A percentile compares a stretch with the other conserved stretches of the same genome.
Evolutionary conservation across 2,888 invertebrate species (phyloP).

Genomic region (Parnassius orleans): DNA sequence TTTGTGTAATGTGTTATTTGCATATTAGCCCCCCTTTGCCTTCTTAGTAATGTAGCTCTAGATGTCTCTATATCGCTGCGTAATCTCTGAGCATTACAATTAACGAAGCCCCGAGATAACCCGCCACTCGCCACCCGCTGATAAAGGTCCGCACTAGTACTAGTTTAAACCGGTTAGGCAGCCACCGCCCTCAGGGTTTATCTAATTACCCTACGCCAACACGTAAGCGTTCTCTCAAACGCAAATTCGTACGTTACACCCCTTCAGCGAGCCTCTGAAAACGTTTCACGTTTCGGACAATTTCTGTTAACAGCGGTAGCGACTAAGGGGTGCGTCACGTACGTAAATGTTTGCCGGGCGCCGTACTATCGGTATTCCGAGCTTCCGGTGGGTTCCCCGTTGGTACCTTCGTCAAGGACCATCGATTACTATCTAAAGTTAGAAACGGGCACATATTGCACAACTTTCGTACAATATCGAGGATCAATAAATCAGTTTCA

Average conservation of each 20-base stretch:
- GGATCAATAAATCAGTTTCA: slow-evolving; percentile 57
- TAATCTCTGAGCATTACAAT: slow-evolving; percentile 79
- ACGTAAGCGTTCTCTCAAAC: slow-evolving; percentile 43
- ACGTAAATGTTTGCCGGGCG: slow-evolving; percentile 65
- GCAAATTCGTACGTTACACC: slow-evolving; percentile 42
- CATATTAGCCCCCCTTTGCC: neutral
- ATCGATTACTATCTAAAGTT: slow-evolving; percentile 65
- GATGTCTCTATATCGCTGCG: slow-evolving; percentile 63
- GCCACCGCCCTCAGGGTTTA: slow-evolving; percentile 74
- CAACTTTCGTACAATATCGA: slow-evolving; percentile 55
- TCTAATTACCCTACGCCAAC: slow-evolving; percentile 75
- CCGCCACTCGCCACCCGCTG: slow-evolving; percentile 78
- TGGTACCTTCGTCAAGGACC: slow-evolving; percentile 63
- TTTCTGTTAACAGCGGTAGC: slow-evolving; percentile 44
- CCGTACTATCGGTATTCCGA: slow-evolving; percentile 55
- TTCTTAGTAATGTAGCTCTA: slow-evolving; percentile 34
- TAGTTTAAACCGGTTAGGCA: slow-evolving; percentile 78
- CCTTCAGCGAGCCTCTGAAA: slow-evolving; percentile 42
- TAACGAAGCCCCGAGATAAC: slow-evolving; percentile 78
- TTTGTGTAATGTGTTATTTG: no score
- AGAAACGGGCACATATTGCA: slow-evolving; percentile 65
- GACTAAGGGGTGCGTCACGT: slow-evolving; percentile 60
- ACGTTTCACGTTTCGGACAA: slow-evolving; percentile 53
- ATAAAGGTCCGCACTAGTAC: slow-evolving; percentile 70
- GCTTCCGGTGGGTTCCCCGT: slow-evolving; percentile 54